Conservation (phyloP, 2,797 vertebrate genomes). For the Hapalemur alaotrensis region DNA sequence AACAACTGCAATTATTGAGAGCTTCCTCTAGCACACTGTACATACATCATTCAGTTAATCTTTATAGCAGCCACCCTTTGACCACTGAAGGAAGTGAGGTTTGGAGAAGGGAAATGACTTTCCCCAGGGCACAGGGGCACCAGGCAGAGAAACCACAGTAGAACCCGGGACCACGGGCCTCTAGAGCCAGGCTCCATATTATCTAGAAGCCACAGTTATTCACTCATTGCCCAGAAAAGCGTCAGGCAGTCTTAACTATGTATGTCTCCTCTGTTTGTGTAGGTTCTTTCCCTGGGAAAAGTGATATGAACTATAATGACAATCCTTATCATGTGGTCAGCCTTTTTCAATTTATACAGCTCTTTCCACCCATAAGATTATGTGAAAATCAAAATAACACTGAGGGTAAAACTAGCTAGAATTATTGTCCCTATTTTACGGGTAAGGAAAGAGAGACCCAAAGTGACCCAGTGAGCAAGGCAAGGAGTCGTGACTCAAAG, state of each 20-base stretch:
- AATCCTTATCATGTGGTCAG: not conserved
- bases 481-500: not conserved
- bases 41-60: not conserved
- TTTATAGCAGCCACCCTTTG: not conserved
- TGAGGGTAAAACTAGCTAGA: not conserved
- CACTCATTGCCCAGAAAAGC: not conserved
- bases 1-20: not conserved
- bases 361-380: not conserved
- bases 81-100: not conserved
- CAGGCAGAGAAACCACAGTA: not conserved
- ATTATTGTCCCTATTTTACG: not conserved
- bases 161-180: fast-evolving
- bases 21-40: not conserved
- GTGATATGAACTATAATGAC: not conserved
- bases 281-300: not conserved
- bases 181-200: not conserved
- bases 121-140: not conserved
- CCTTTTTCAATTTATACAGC: not conserved
- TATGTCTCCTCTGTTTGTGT: not conserved
- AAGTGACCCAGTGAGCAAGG: not conserved
- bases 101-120: not conserved
- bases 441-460: not conserved
- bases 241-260: not conserved
- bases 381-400: not conserved
- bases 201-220: not conserved